Conservation (phyloP, 1,140 invertebrate genomes). For the Drosophila carrolli region DNA sequence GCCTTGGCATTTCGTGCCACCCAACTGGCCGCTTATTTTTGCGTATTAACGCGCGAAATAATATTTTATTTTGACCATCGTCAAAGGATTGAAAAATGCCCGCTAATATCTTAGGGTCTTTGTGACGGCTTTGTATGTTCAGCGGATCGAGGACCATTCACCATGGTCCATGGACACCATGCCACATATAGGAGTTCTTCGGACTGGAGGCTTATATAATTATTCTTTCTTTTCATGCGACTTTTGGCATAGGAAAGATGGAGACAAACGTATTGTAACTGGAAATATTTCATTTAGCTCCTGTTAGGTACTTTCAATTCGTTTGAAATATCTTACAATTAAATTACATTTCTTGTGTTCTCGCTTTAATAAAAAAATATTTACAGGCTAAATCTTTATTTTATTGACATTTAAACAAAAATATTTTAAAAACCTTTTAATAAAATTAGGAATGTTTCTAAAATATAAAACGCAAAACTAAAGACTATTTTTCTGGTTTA, state of each 20-base stretch:
- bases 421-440: too few species aligned
- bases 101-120: slow-evolving; percentile 81
- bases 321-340: too few species aligned
- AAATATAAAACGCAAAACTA: too few species aligned
- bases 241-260: slow-evolving; percentile 7
- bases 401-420: too few species aligned
- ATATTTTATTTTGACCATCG: slow-evolving; percentile 82
- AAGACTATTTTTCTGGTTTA: too few species aligned
- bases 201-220: slow-evolving; percentile 32
- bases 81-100: slow-evolving; percentile 82
- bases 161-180: neutral
- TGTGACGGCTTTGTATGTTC: slow-evolving; percentile 68
- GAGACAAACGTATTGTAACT: slow-evolving; percentile 11
- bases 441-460: too few species aligned
- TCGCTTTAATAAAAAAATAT: too few species aligned
- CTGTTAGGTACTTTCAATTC: too few species aligned
- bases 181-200: slow-evolving; percentile 10
- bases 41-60: slow-evolving; percentile 82
- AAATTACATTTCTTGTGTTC: too few species aligned
- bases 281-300: neutral
- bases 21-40: slow-evolving; percentile 76
- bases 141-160: slow-evolving; percentile 4
- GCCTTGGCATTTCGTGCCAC: slow-evolving; percentile 59
- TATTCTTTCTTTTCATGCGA: slow-evolving; percentile 37
- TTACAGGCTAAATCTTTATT: too few species aligned